Percentiles rank a stretch among this genome's conserved stretches.
These are phyloP conservation scores for Maccullochella peelii DNA, from an alignment of 2,113 vertebrate species.

Conservation along the genomic window DNA sequence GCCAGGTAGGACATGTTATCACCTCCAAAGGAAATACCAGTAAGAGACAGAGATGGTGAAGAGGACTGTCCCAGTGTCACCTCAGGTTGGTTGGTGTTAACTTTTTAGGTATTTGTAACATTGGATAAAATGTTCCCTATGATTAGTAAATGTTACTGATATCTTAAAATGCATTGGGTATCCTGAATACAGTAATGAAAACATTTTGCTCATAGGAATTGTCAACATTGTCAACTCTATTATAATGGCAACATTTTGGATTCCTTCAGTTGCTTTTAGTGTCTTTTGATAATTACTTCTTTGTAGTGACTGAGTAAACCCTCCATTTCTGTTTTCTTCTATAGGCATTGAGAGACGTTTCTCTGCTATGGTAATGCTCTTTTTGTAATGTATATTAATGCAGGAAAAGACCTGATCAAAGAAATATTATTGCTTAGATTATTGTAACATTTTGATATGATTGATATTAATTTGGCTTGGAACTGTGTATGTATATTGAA, in stretches of 20 bases:
- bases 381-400: background rate
- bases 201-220: background rate
- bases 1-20: background rate
- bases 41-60: background rate
- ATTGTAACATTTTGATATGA: background rate
- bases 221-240: background rate
- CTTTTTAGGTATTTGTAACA: background rate
- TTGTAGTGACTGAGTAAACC: no score
- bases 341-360: background rate
- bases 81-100: conserved; percentile 6
- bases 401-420: background rate
- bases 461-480: background rate
- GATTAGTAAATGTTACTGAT: background rate
- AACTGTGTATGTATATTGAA: background rate
- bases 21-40: background rate
- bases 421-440: no score
- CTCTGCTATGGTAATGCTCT: background rate
- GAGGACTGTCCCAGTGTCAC: background rate
- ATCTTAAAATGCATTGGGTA: background rate
- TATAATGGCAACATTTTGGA: background rate
- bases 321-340: no score
- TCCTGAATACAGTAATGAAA: background rate
- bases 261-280: background rate
- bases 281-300: background rate
- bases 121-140: background rate